These are phyloP conservation scores for Tetragnatha montana DNA, from an alignment of 2,888 invertebrate species.

Conservation along the genomic window DNA sequence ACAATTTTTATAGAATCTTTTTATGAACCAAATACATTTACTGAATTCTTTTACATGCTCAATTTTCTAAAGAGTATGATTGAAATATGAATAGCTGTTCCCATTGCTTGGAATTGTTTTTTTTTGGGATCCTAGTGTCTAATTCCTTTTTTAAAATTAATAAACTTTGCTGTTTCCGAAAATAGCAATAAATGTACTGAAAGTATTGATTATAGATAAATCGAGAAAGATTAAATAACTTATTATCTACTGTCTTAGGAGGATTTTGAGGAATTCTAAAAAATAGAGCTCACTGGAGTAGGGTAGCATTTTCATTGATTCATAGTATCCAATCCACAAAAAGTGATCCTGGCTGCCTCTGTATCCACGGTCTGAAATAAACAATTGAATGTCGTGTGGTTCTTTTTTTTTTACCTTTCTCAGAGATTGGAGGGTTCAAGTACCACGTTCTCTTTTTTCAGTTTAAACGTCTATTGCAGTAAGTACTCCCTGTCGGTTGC, in stretches of 20 bases:
- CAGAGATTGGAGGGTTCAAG: neutral
- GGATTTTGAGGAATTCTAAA: neutral
- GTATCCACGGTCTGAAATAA: neutral
- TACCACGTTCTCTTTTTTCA: neutral
- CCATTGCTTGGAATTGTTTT: too few species aligned
- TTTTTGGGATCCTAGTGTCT: too few species aligned
- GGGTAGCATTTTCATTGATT: neutral
- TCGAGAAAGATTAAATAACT: neutral
- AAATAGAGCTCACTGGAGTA: neutral
- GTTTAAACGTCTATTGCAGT: neutral
- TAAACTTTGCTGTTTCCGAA: too few species aligned
- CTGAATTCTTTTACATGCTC: too few species aligned
- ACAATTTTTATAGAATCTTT: too few species aligned
- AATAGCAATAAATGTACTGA: too few species aligned
- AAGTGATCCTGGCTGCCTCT: neutral
- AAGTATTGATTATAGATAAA: too few species aligned
- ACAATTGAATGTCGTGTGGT: neutral
- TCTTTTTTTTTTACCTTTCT: slow-evolving; percentile 7
- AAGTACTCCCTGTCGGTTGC: neutral
- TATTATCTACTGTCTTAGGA: neutral
- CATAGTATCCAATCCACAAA: neutral
- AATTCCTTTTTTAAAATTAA: too few species aligned
- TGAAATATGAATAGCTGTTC: too few species aligned
- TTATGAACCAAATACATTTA: too few species aligned
- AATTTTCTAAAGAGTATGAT: too few species aligned